Percentiles rank a stretch among this genome's conserved stretches.
Evolutionary conservation across 2,113 vertebrate species (phyloP).

Genomic region (Cyanoliseus patagonus): DNA sequence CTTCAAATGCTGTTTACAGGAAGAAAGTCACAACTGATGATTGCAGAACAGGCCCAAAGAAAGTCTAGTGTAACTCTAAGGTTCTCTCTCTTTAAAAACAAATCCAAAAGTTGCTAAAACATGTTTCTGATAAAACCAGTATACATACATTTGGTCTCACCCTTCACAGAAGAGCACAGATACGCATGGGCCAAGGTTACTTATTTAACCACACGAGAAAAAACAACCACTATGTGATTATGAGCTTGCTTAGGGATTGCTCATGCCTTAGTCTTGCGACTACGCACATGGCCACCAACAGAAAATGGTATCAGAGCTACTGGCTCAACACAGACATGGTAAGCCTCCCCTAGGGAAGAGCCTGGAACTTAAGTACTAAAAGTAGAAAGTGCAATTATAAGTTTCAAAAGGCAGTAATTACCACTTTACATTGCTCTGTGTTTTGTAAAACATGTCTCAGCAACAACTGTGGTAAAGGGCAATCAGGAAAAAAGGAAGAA

Average conservation of each 20-base stretch:
- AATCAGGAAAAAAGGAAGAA: neutral
- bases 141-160: neutral
- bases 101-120: neutral
- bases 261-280: neutral
- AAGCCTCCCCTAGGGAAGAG: neutral
- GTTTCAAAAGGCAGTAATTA: neutral
- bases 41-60: neutral
- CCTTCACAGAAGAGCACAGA: neutral
- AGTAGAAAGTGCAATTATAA: neutral
- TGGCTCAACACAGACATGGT: neutral
- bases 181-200: neutral
- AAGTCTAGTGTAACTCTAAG: neutral
- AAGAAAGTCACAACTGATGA: neutral
- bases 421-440: neutral
- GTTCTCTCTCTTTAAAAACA: neutral
- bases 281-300: rapidly evolving
- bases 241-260: neutral
- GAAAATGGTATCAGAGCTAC: neutral
- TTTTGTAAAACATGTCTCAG: neutral
- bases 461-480: neutral
- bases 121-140: neutral
- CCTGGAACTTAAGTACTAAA: neutral
- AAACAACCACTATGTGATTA: neutral
- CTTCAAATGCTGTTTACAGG: neutral
- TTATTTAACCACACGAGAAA: neutral